Percentiles rank a stretch among this genome's conserved stretches.
Evolutionary conservation across 2,888 invertebrate genomes (phyloP).

Genomic region (Heliconius aoede): DNA sequence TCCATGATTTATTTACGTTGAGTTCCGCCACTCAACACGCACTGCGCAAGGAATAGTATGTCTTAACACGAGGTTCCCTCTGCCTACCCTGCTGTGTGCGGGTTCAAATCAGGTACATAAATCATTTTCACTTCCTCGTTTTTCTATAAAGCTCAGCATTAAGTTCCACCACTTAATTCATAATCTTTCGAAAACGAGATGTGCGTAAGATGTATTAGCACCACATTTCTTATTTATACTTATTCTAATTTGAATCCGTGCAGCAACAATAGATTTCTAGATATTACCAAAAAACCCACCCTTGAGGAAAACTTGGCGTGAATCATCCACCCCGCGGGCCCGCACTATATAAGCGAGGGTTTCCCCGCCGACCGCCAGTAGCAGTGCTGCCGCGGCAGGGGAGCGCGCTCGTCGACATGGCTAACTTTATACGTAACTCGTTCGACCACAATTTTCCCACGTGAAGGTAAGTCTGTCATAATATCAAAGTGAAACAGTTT

Average conservation of each 20-base stretch:
- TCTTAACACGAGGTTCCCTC: too few relatives aligned
- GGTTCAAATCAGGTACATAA: too few relatives aligned
- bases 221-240: too few relatives aligned
- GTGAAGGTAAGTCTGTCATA: constrained; percentile 59
- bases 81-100: too few relatives aligned
- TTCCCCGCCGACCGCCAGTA: constrained; percentile 62
- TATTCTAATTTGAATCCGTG: neutral
- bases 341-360: constrained; percentile 67
- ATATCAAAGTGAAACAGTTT: neutral
- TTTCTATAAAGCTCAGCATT: too few relatives aligned
- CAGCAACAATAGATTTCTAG: constrained; percentile 14
- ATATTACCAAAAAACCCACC: constrained; percentile 42
- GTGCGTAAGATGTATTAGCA: too few relatives aligned
- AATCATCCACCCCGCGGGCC: constrained; percentile 48
- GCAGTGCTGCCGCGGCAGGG: constrained; percentile 40
- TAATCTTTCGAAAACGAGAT: too few relatives aligned
- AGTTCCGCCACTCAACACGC: too few relatives aligned
- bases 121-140: too few relatives aligned
- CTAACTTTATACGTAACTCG: constrained; percentile 75
- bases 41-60: too few relatives aligned
- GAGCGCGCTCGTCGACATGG: constrained; percentile 52
- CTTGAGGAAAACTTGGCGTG: constrained; percentile 44
- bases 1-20: constrained; percentile 9
- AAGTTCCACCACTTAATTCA: too few relatives aligned
- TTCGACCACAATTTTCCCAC: constrained; percentile 65